phyloP scores from a whole-genome alignment of 2,113 vertebrate species.

The Megaceryle torquata region DNA sequence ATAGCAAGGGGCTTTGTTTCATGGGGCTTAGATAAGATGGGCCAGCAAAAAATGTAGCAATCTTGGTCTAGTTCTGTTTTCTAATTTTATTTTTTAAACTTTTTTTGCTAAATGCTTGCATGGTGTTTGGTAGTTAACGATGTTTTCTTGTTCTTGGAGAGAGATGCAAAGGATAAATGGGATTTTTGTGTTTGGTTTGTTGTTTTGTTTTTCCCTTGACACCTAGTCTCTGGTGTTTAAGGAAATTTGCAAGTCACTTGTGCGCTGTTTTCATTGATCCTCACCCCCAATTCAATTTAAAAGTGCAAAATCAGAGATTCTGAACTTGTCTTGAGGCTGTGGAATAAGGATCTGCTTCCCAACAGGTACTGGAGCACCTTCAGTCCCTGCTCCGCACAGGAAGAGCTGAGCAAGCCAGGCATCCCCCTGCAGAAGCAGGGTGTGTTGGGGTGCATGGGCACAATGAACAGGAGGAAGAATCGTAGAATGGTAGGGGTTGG shows the following conservation, averaged over 20 bases:
- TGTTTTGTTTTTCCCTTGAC: not conserved
- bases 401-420: not conserved
- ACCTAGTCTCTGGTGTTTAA: not conserved
- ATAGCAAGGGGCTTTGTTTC: not conserved
- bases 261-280: not conserved
- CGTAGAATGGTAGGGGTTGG: no score
- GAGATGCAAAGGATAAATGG: not conserved
- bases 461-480: not conserved
- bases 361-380: not conserved
- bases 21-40: conserved; percentile 1
- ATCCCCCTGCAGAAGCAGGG: not conserved
- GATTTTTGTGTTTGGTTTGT: not conserved
- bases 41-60: not conserved
- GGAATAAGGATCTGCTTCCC: not conserved
- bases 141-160: not conserved
- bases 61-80: not conserved
- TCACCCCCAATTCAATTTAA: not conserved
- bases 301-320: not conserved
- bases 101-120: not conserved
- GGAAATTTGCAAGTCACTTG: not conserved
- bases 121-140: not conserved
- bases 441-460: not conserved
- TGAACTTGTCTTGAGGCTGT: not conserved
- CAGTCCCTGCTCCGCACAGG: not conserved
- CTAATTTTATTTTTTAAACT: not conserved